Evolutionary conservation across 2,888 invertebrate genomes (phyloP), one percentile per base, ranked within the genome.

Genomic region (Tenodera sinensis): DNA sequence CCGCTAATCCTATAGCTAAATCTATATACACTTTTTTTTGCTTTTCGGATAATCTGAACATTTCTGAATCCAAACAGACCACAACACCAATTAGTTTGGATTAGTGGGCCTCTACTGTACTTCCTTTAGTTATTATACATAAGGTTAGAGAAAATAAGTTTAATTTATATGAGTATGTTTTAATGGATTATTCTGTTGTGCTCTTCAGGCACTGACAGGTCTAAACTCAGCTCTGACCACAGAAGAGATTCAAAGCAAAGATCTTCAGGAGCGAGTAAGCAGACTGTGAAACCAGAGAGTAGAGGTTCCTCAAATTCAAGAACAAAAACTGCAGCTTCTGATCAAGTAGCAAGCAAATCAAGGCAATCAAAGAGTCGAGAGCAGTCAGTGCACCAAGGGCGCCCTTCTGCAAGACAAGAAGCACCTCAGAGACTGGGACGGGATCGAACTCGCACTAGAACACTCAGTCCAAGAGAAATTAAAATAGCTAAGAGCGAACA

Each of bases 391-490:
- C 30, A 82, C 28, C 30, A 15, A 30, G 82, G 86, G 20, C 82
- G 34, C n/a, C 83, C 83, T 12, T 30, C 88, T 54, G 27, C n/a
- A 30, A 83, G 28, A 34, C 84, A 54, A 34, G 27, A 87, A 9
- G 34, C 71, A 28, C 89, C 89, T 30, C 83, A 87, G 14, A 87
- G 87, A 89, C 28, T 89, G 81, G 84, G 84, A 28, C 25, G 89
- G 54, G 89, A 85, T 27, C 91, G 92, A 14, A 92, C 90, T 90
- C 91, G 91, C 89, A 92, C 93, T 3, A 92, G 92, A 89, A 93
- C 92, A n/a, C 90, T 93, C 28, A 93, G 92, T 90, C 93, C 93
- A 6, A 92, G 92, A 88, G 93, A 93, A 91, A 91, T 93, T 7
- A 93, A 92, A 90, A 90, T 89, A 85, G 83, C 54, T 54, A 86